Evolutionary conservation across 2,888 invertebrate genomes (phyloP).

Genomic region (Trachelus tabidus): DNA sequence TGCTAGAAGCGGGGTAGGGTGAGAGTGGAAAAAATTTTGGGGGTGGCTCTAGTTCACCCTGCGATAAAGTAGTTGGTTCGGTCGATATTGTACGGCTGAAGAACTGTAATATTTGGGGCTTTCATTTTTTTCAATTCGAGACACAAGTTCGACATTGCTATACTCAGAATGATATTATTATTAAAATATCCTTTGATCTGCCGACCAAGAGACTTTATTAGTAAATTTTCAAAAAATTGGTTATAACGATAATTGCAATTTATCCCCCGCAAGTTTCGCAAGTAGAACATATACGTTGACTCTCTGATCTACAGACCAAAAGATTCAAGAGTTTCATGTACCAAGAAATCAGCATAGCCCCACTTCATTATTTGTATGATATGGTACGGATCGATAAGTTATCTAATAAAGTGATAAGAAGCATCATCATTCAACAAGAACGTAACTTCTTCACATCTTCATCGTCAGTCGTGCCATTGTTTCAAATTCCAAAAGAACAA

Average conservation of each 20-base stretch:
- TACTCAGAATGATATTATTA: neutral
- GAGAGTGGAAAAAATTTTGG: neutral
- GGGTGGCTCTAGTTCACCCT: neutral
- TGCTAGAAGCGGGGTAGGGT: neutral
- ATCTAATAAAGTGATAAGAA: neutral
- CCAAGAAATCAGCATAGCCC: neutral
- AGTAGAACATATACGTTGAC: neutral
- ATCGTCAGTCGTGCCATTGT: neutral
- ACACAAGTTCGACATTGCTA: neutral
- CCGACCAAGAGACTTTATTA: neutral
- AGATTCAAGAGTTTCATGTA: neutral
- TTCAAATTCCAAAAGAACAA: neutral
- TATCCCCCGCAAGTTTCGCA: neutral
- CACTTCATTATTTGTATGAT: neutral
- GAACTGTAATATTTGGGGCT: neutral
- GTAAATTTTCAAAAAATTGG: neutral
- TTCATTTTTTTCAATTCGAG: neutral
- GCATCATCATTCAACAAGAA: neutral
- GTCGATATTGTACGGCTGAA: neutral
- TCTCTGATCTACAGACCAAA: neutral
- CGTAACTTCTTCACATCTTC: neutral
- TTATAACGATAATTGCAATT: neutral
- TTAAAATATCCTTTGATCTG: neutral
- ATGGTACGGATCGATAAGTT: neutral
- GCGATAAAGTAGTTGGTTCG: neutral